Conservation (phyloP, 2,113 vertebrate genomes). For the Corynorhinus townsendii region DNA sequence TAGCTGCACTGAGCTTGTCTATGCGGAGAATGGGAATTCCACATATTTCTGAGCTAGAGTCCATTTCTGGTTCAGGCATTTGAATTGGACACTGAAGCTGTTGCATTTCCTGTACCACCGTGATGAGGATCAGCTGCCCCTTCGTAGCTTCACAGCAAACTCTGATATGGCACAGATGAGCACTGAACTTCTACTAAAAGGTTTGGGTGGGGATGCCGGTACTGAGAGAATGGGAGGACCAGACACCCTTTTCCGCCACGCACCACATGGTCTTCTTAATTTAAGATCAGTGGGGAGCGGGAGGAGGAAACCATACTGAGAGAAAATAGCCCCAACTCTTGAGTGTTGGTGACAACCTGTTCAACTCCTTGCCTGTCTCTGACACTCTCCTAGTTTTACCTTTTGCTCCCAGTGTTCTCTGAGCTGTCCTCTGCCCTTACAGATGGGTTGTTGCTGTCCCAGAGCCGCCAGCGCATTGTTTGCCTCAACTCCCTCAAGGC, state of each 20-base stretch:
- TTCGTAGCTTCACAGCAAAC: constrained; percentile 90
- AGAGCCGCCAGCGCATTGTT: constrained; percentile 95
- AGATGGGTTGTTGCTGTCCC: constrained; percentile 97
- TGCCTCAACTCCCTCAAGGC: constrained; percentile 92
- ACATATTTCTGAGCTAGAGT: not conserved
- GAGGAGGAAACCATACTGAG: not conserved
- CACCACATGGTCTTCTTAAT: not conserved
- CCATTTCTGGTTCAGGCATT: constrained; percentile 82
- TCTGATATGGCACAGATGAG: constrained; percentile 92
- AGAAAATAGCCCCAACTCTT: not conserved
- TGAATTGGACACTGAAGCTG: constrained; percentile 96
- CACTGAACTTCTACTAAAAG: constrained; percentile 90
- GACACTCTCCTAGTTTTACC: not conserved
- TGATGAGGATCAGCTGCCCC: constrained; percentile 88
- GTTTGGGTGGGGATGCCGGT: constrained; percentile 67
- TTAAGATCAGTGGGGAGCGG: not conserved
- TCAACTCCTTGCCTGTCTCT: not conserved
- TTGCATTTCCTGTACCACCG: constrained; percentile 85
- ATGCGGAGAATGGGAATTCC: not conserved
- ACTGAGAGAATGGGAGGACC: not conserved
- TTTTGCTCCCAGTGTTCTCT: not conserved
- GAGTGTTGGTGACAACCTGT: not conserved
- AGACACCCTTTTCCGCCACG: not conserved
- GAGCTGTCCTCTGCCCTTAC: constrained; percentile 29
- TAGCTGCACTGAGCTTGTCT: not conserved